Base-by-base conservation (phyloP, 2,797 vertebrate genomes). In the Botia almorhae region DNA sequence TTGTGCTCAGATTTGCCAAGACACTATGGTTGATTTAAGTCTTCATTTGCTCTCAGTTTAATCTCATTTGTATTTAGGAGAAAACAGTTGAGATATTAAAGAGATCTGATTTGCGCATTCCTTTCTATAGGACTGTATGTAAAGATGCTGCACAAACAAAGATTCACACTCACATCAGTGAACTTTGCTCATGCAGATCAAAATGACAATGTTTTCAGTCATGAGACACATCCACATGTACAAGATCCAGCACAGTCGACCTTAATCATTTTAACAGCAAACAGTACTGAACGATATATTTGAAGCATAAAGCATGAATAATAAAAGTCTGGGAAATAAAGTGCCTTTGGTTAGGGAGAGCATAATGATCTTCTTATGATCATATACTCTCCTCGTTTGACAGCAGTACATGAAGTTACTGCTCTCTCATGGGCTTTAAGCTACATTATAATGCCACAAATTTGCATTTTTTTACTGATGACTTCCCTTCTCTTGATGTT, bases 231-330 rank as follows among this genome's bases (percentile, higher is more conserved):
- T 51, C 48, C 26, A 11, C 12, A 46, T 12, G 8, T 7, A 51
- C 17, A 78, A n/a, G 17, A 46, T 23, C 33, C 26, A 48, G 64
- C 67, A 33, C 72, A 74, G 6, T 50, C 29, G 7, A 33, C 68
- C 53, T 33, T 23, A 83, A 82, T 86, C 77, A 85, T 85, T 72
- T 74, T 84, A 60, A 82, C 58, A 83, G 36, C 75, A 61, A 87
- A 90, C 55, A 67, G 29, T n/a, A 0, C 76, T 69, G 65, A 58
- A 73, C 43, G 79, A 48, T 87, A 80, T 86, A 85, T 89, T 71
- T 81, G 75, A 69, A 83, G 72, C 85, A 88, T 90, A 88, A 91
- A 87, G 64, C 43, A 86, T 53, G 51, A 64, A 74, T 87, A 89
- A 91, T 87, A 89, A 91, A 88, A 76, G 19, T 33, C 46, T 26